A percentile compares a stretch with the other conserved stretches of the same genome.
These are phyloP conservation scores for Bolinopsis microptera DNA, from an alignment of 37 sponge, comb jelly and placozoan species.

Conservation along the genomic window DNA sequence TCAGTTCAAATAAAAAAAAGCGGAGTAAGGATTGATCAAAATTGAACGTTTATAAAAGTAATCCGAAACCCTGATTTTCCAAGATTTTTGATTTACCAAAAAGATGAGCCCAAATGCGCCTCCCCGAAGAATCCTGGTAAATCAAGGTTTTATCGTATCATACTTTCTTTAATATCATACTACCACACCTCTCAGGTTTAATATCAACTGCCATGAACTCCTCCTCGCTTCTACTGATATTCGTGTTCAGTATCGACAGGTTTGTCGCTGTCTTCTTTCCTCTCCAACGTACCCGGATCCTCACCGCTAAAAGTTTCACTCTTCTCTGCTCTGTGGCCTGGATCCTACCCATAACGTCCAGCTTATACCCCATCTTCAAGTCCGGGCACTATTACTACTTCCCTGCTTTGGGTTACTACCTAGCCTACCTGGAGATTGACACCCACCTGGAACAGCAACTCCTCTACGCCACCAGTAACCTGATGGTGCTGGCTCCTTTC, in stretches of 20 bases:
- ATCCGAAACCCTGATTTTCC: too few relatives aligned
- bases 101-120: too few relatives aligned
- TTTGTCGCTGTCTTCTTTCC: constrained; percentile 40
- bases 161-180: too few relatives aligned
- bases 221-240: constrained; percentile 23
- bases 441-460: not conserved
- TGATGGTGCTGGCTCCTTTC: constrained; percentile 24
- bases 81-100: too few relatives aligned
- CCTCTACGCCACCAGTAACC: not conserved
- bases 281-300: not conserved
- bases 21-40: too few relatives aligned
- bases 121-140: too few relatives aligned
- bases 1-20: too few relatives aligned
- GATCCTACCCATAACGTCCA: not conserved
- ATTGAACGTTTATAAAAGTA: too few relatives aligned
- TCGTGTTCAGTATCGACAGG: constrained; percentile 45
- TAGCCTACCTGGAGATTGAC: not conserved
- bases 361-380: constrained; percentile 19
- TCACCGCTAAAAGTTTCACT: not conserved
- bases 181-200: constrained; percentile 31
- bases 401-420: not conserved
- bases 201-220: not conserved
- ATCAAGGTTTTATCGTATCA: too few relatives aligned
- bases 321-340: not conserved
- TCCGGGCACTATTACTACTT: constrained; percentile 30